A percentile compares a stretch with the other conserved stretches of the same genome.
Conservation (phyloP, 2,888 invertebrate genomes). For the Amblyjoppa fuscipennis region DNA sequence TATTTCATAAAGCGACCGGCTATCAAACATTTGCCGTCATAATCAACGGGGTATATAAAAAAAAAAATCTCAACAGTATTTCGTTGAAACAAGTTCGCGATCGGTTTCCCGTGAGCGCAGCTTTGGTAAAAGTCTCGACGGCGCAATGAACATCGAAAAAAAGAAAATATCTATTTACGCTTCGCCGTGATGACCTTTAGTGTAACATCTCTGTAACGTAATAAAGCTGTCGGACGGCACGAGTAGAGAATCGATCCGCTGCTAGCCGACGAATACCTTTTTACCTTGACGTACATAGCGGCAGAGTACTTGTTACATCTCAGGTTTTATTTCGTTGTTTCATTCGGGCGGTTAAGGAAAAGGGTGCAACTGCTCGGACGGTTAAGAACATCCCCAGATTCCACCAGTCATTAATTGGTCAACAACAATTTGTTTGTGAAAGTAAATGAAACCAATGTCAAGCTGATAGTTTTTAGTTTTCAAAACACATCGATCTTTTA, state of each 20-base stretch:
- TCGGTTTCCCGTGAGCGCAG: neutral
- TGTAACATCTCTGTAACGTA: neutral
- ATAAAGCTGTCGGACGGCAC: constrained; percentile 7
- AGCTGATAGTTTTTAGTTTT: too few relatives aligned
- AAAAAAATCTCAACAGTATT: neutral
- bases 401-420: too few relatives aligned
- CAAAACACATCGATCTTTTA: too few relatives aligned
- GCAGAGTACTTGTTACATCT: neutral
- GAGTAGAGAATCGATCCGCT: neutral
- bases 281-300: neutral
- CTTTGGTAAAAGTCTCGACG: neutral
- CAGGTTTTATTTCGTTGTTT: neutral
- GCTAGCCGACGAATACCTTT: neutral
- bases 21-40: neutral
- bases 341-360: neutral
- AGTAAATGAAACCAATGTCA: too few relatives aligned
- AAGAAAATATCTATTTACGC: neutral
- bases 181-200: neutral
- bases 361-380: neutral
- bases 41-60: neutral
- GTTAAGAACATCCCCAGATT: too few relatives aligned
- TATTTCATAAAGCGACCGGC: neutral
- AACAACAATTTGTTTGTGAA: too few relatives aligned
- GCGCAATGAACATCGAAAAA: neutral
- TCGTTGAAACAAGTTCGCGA: neutral